phyloP scores from a whole-genome alignment of 2,113 vertebrate genomes.

The Progne subis region DNA sequence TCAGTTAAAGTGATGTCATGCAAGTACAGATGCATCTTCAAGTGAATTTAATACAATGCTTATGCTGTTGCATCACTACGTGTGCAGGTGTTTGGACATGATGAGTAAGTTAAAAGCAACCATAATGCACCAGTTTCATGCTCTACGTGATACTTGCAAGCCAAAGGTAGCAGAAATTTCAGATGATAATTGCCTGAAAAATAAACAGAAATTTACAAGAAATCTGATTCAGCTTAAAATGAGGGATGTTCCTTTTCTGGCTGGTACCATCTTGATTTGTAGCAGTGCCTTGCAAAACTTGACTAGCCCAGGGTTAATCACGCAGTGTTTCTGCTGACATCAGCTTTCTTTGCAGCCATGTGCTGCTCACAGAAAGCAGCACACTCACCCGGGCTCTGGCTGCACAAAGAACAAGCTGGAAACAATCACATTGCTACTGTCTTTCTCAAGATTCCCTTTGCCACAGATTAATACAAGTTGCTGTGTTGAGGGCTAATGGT shows the following conservation, averaged over 20 bases:
- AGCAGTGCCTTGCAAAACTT: constrained; percentile 17
- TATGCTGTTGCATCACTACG: rapidly evolving
- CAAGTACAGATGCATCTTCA: neutral
- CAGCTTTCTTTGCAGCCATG: neutral
- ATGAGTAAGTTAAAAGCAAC: neutral
- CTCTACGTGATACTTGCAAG: neutral
- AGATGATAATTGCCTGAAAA: neutral
- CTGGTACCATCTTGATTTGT: neutral
- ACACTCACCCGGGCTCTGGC: neutral
- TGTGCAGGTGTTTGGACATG: neutral
- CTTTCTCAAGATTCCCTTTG: constrained; percentile 48
- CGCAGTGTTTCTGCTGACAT: constrained; percentile 17
- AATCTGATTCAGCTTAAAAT: neutral
- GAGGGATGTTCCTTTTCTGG: neutral
- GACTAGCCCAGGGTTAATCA: constrained; percentile 10
- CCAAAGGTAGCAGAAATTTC: neutral
- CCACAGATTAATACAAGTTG: neutral
- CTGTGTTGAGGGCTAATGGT: neutral
- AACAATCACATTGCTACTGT: neutral
- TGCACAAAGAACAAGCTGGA: neutral
- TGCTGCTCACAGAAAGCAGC: neutral
- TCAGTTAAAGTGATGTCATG: neutral
- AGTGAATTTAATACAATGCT: neutral
- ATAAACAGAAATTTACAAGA: neutral
- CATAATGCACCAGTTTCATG: rapidly evolving